Evolutionary conservation across 2,888 invertebrate genomes (phyloP), one percentile per base, ranked within the genome.

Genomic region (Unio delphinus): DNA sequence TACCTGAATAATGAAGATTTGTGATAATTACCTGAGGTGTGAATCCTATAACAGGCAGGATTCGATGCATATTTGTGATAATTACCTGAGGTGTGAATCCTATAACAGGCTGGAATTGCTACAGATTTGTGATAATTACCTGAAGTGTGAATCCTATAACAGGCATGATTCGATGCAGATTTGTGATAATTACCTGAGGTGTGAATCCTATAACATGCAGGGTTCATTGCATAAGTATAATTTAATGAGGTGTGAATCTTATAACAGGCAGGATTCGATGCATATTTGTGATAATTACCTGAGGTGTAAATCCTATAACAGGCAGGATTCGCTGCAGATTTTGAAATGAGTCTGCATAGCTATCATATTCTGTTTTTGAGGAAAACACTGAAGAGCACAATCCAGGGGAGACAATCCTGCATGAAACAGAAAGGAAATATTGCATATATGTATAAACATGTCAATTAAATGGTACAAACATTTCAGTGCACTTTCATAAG

Each of bases 11-110:
- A 45, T 11, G 11, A 11, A 45, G 45, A 45, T 45, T 23, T 23
- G 23, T 23, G 23, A 23, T 23, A 23, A 23, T 23, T 23, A 23
- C 23, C 23, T 78, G 73, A 58, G 67, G 55, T 30, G 72, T 72
- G 61, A 81, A 81, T 55, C 78, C 80, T 4, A 80, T 73, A 30
- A 72, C 65, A 18, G 72, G 76, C 75, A 81, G 76, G n/a, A 74
- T 76, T 20, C 80, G 61, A 55, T 75, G 70, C 4, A 81, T 26
- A 61, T 54, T 17, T 23, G 30, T 17, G 30, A 61, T 23, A 26
- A n/a, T 57, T 54, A 81, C 81, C 78, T 79, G 73, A 58, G 67
- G 55, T 55, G 73, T 72, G 61, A 81, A 81, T 55, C 78, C 80
- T 4, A 80, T 73, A 30, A 72, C 65, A 18, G 72, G 76, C 76